Base-by-base conservation (phyloP, 1,140 invertebrate species). In the Aphis craccivora region DNA sequence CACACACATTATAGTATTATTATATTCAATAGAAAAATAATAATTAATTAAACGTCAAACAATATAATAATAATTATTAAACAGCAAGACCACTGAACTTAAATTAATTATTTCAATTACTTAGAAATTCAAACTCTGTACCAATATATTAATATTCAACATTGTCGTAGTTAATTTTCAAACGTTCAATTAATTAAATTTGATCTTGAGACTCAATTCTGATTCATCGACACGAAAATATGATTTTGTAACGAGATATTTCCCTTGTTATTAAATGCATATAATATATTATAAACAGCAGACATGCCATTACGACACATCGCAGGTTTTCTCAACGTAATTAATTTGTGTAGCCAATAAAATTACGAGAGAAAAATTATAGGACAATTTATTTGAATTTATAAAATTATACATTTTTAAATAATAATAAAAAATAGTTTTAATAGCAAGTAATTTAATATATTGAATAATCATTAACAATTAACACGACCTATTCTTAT, bases 141-240 rank as follows among this genome's bases (percentile, higher is more conserved):
- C 30, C 30, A 11, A 67, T 67, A 14, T 30, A 67, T 11, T 11
- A 30, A 67, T n/a, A 67, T 30, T 67, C 23, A 11, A 67, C 60
- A 67, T 67, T 67, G 60, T 67, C 30, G 11, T 30, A 67, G 60
- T 67, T 67, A 14, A 67, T 67, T 30, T 67, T 30, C 60, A 67
- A 67, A 67, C 60, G 60, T 67, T n/a, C 60, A 67, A 67, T 67
- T 67, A 67, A 67, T 67, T 67, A 67, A n/a, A 67, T 67, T 67
- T 30, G 30, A 30, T 67, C 60, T 67, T 67, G 60, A 67, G 60
- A 67, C 60, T 67, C 60, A 30, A 67, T 67, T n/a, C 30, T 67
- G 9, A 67, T 30, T 60, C 60, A n/a, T 60, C 9, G 55, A 60
- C 55, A 30, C 9, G 30, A 67, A 67, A 67, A 67, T n/a, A 14